Evolutionary conservation across 2,113 vertebrate genomes (phyloP).

Genomic region (Lonchura striata): DNA sequence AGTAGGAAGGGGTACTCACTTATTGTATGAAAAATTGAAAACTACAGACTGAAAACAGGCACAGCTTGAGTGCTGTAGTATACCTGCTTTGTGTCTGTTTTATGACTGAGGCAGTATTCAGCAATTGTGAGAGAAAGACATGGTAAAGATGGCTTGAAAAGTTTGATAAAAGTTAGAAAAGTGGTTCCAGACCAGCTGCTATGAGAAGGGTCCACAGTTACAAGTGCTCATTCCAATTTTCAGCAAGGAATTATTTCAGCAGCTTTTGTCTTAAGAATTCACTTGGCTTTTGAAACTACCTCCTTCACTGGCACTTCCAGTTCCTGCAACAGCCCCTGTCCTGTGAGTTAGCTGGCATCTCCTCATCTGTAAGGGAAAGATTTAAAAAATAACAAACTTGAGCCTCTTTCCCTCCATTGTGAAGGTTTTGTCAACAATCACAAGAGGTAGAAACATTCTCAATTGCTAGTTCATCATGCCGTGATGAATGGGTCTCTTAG

Average conservation of each 20-base stretch:
- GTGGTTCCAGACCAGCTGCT: slow-evolving; percentile 9
- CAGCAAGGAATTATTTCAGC: background rate
- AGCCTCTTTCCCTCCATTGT: background rate
- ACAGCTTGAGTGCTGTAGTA: slow-evolving; percentile 62
- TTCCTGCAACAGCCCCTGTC: background rate
- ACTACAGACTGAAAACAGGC: slow-evolving; percentile 70
- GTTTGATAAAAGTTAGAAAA: slow-evolving; percentile 1
- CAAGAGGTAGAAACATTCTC: slow-evolving; percentile 35
- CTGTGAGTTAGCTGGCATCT: background rate
- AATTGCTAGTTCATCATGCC: background rate
- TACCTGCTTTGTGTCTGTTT: slow-evolving; percentile 70
- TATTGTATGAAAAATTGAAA: slow-evolving; percentile 72
- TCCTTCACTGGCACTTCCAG: slow-evolving; percentile 3
- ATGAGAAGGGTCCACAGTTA: background rate
- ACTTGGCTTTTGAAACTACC: background rate
- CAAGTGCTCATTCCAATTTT: slow-evolving; percentile 19
- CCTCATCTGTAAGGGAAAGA: background rate
- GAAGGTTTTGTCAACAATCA: slow-evolving; percentile 33
- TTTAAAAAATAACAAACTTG: slow-evolving; percentile 21
- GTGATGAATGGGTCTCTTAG: slow-evolving; percentile 6
- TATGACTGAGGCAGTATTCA: slow-evolving; percentile 55
- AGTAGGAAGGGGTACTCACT: slow-evolving; percentile 61
- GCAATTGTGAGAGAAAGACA: slow-evolving; percentile 19
- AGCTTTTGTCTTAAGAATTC: slow-evolving; percentile 41
- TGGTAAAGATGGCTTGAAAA: slow-evolving; percentile 26